Evolutionary conservation across 2,888 invertebrate species (phyloP).

Genomic region (Diaperis boleti): DNA sequence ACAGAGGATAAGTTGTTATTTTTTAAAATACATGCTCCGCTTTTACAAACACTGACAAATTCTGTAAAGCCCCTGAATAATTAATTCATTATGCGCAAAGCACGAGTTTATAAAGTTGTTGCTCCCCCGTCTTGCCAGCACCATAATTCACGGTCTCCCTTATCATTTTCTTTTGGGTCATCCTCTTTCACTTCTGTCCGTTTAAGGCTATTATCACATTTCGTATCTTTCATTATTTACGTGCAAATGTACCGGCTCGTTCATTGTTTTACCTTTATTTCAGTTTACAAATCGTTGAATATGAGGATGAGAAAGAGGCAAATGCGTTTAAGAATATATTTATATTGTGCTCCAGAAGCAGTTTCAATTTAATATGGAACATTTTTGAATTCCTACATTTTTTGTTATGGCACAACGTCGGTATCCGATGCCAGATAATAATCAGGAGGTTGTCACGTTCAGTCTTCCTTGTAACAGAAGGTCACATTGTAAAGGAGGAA

Average conservation of each 20-base stretch:
- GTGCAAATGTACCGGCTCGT: neutral
- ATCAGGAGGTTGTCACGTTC: constrained; percentile 23
- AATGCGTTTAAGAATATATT: neutral
- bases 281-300: too few species aligned
- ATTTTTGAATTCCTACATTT: constrained; percentile 5
- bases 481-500: constrained; percentile 1
- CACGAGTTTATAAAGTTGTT: constrained; percentile 29
- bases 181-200: constrained; percentile 21
- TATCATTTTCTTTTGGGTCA: constrained; percentile 27
- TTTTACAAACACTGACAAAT: constrained; percentile 21
- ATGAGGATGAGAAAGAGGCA: too few species aligned
- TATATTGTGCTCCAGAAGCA: too few species aligned
- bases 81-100: constrained; percentile 31
- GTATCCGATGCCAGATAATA: constrained; percentile 18
- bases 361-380: constrained; percentile 12
- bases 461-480: constrained; percentile 15
- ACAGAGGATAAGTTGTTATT: constrained; percentile 22
- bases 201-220: constrained; percentile 26
- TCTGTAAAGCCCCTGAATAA: constrained; percentile 16
- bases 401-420: constrained; percentile 22
- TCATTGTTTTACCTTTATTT: neutral
- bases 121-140: constrained; percentile 4
- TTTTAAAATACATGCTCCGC: constrained; percentile 9
- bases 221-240: constrained; percentile 7
- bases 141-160: constrained; percentile 19